Conservation (phyloP, 2,113 vertebrate species). For the Phainopepla nitens region DNA sequence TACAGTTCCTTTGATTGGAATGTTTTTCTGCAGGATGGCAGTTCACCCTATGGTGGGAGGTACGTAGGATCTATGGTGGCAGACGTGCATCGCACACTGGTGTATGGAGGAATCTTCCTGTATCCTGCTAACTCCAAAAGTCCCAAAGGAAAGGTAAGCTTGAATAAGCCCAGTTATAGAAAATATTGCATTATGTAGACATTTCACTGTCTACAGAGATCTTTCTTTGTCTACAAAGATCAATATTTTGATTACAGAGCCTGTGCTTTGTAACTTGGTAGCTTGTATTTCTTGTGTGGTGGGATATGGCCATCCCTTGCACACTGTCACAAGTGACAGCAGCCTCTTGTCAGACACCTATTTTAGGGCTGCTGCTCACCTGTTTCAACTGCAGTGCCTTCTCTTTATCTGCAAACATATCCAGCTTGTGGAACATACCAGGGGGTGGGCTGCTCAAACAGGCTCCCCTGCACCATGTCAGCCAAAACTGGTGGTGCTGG, state of each 20-base stretch:
- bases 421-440: background rate
- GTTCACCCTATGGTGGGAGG: conserved; percentile 84
- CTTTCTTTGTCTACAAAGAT: too few relatives aligned
- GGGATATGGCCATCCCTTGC: background rate
- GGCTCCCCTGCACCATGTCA: background rate
- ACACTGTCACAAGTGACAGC: background rate
- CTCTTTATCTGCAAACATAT: background rate
- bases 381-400: background rate
- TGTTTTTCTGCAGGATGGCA: conserved; percentile 78
- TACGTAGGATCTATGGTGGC: conserved; percentile 98
- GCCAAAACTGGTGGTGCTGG: background rate
- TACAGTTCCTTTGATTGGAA: background rate
- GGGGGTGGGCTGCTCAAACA: background rate
- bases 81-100: conserved; percentile 92
- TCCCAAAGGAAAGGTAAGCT: conserved; percentile 89
- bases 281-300: background rate
- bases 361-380: background rate
- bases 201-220: background rate
- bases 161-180: background rate
- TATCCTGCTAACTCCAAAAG: conserved; percentile 91
- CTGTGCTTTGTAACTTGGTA: background rate
- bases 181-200: background rate
- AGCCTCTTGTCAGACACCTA: background rate
- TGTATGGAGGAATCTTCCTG: conserved; percentile 95
- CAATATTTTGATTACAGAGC: background rate